phyloP scores from a whole-genome alignment of 2,888 invertebrate species.

The Pammene fasciana region DNA sequence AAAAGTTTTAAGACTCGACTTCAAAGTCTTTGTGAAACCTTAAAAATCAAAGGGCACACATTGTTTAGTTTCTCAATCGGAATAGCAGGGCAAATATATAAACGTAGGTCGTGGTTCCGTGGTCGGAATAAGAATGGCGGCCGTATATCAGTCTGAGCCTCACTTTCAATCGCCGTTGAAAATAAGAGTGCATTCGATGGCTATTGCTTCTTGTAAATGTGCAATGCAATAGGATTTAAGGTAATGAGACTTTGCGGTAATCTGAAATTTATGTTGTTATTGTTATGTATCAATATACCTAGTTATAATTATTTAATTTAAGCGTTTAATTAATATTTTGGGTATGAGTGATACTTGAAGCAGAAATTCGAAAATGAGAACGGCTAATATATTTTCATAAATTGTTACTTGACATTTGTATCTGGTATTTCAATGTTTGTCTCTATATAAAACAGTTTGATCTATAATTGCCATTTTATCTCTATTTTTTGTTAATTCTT shows the following conservation, averaged over 20 bases:
- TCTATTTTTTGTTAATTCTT: too few relatives aligned
- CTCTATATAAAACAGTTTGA: too few relatives aligned
- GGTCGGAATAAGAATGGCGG: constrained; percentile 32
- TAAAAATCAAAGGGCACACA: too few relatives aligned
- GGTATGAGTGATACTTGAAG: background rate
- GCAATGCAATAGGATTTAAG: background rate
- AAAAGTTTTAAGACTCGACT: too few relatives aligned
- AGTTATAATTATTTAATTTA: too few relatives aligned
- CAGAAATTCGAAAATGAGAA: too few relatives aligned
- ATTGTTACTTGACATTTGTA: too few relatives aligned
- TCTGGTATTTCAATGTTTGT: too few relatives aligned
- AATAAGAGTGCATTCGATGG: constrained; percentile 29
- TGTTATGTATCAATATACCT: background rate
- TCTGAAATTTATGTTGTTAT: background rate
- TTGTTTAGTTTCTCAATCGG: background rate
- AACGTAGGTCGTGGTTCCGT: constrained; percentile 33
- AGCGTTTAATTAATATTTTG: too few relatives aligned
- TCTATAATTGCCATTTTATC: too few relatives aligned
- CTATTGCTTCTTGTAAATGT: constrained; percentile 21
- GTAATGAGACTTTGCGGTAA: background rate
- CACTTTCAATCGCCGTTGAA: constrained; percentile 38
- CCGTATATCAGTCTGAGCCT: constrained; percentile 38
- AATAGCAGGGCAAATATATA: background rate
- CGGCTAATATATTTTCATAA: too few relatives aligned
- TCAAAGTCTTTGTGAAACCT: too few relatives aligned